Percentiles rank a stretch among this genome's conserved stretches.
Evolutionary conservation across 2,797 vertebrate species (phyloP).

Genomic region (Myotis myotis): DNA sequence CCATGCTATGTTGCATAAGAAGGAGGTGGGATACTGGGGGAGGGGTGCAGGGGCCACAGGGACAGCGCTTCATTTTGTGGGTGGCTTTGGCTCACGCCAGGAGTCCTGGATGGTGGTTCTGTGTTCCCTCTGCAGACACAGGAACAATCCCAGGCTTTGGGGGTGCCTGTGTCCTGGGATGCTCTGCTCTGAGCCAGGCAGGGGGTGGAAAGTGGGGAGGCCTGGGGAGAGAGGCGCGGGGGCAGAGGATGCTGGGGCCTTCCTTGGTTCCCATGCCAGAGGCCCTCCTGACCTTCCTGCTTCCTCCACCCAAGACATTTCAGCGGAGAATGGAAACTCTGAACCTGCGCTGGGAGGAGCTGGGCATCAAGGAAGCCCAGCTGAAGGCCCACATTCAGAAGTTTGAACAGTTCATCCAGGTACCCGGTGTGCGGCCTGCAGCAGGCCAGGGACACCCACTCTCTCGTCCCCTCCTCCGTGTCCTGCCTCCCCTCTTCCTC

Average conservation of each 20-base stretch:
- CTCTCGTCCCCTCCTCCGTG: accelerated
- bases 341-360: slow-evolving; percentile 71
- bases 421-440: background rate
- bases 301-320: slow-evolving; percentile 68
- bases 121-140: background rate
- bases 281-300: background rate
- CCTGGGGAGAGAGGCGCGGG: background rate
- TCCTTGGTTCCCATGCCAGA: background rate
- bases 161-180: background rate
- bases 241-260: background rate
- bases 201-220: background rate
- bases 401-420: slow-evolving; percentile 75
- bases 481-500: too few relatives aligned
- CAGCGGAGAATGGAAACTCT: slow-evolving; percentile 67
- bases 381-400: slow-evolving; percentile 76
- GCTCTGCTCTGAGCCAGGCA: background rate
- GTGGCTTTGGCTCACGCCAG: background rate
- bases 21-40: slow-evolving; percentile 55
- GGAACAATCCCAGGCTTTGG: background rate
- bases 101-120: background rate
- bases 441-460: too few relatives aligned
- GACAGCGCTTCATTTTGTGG: background rate
- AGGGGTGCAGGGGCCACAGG: accelerated
- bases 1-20: slow-evolving; percentile 76
- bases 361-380: slow-evolving; percentile 67